A percentile compares a stretch with the other conserved stretches of the same genome.
These are phyloP conservation scores for Psophia crepitans DNA, from an alignment of 2,113 vertebrate genomes.

Conservation along the genomic window DNA sequence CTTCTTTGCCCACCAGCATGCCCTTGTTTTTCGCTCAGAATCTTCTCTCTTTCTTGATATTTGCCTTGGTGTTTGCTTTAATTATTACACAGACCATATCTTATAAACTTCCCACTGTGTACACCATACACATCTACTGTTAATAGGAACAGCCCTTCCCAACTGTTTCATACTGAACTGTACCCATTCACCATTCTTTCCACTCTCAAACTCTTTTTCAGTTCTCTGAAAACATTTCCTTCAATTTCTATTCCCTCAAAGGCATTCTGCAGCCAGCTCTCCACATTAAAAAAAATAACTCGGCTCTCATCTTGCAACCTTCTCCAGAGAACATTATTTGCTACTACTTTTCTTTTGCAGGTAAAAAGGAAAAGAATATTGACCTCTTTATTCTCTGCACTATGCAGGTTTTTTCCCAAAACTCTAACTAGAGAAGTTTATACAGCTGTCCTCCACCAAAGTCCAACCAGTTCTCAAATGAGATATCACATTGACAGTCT, in stretches of 20 bases:
- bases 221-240: not conserved
- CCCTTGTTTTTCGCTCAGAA: not conserved
- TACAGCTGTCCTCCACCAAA: not conserved
- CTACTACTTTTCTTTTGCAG: not conserved
- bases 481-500: not conserved
- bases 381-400: not conserved
- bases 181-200: not conserved
- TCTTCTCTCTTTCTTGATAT: not conserved
- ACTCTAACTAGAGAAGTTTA: not conserved
- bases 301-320: not conserved
- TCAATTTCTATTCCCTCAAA: not conserved
- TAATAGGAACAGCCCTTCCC: not conserved
- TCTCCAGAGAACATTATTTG: not conserved
- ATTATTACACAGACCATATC: not conserved
- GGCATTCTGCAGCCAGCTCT: not conserved
- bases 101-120: rapidly evolving
- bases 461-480: not conserved
- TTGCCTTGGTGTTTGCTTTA: not conserved
- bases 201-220: not conserved
- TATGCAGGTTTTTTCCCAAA: not conserved
- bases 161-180: not conserved
- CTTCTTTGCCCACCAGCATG: not conserved
- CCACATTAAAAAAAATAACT: not conserved
- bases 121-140: not conserved
- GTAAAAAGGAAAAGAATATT: not conserved